Evolutionary conservation across 2,113 vertebrate genomes (phyloP), one percentile per base, ranked within the genome.

Genomic region (Microtus pennsylvanicus): DNA sequence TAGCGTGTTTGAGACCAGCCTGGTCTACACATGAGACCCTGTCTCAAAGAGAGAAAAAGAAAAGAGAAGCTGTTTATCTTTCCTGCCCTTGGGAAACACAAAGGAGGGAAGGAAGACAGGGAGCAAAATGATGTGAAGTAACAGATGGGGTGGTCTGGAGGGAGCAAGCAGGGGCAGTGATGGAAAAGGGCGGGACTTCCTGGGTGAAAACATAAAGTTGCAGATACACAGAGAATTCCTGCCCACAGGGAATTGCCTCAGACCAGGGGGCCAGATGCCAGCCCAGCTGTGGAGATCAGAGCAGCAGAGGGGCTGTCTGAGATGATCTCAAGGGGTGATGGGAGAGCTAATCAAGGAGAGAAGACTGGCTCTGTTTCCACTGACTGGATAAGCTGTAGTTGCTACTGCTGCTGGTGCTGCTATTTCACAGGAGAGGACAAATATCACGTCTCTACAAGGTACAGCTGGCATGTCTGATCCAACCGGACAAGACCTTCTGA

Each of bases 221-320:
- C 80, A 42, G 82, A 67, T 10, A 33, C 7, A 3, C 0, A 67
- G 74, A 86, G 72, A 38, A 45, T 35, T 38, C n/a, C 42, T 77
- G 45, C 2, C 10, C 35, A 1, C 0, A 4, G 74, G 7, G 30
- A 74, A 67, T 26, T 33, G 22, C 0, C 0, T 65, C 55, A 69
- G 35, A 28, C 42, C 42, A 2, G 61, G 76, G 50, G 65, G 70
- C 72, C 42, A 78, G 70, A 50, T 19, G 24, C 58, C 81, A 63
- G 45, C 21, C 28, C 55, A 33, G 9, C 21, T 26, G 26, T 63
- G 33, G n/a, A 22, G 47, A 0, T 52, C 1, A 0, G 16, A 16
- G 26, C 65, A 28, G 45, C 70, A 50, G 82, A 80, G 81, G 55
- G 82, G 86, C 38, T 38, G 28, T 90, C 30, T 33, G 58, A 67